A percentile compares a stretch with the other conserved stretches of the same genome.
Evolutionary conservation across 2,113 vertebrate genomes (phyloP).

Genomic region (Nansenia antarctica): DNA sequence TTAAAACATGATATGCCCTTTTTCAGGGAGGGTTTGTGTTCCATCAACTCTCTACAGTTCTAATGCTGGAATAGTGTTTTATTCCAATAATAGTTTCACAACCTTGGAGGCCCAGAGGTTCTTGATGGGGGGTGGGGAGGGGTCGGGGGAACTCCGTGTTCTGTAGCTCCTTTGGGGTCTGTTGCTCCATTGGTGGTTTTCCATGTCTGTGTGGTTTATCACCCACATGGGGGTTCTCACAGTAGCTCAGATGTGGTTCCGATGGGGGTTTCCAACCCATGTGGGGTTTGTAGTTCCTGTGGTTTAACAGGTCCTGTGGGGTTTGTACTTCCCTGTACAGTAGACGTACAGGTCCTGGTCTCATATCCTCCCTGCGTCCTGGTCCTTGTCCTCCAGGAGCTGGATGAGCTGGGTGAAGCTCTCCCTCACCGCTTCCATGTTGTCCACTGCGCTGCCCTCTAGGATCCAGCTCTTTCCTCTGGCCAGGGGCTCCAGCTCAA

Average conservation of each 20-base stretch:
- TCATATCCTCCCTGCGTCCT: constrained; percentile 89
- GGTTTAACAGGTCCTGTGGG: not conserved
- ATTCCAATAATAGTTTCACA: not conserved
- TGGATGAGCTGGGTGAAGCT: constrained; percentile 90
- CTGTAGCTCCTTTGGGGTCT: not conserved
- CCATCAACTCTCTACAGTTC: not conserved
- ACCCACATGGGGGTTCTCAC: not conserved
- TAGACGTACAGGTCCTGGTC: not conserved
- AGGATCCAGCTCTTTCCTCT: constrained; percentile 96
- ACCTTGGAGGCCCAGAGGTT: not conserved
- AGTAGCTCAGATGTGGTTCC: not conserved
- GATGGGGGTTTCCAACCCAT: not conserved
- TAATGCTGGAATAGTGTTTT: not conserved
- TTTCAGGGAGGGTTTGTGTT: not conserved
- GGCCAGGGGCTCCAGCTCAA: constrained; percentile 96
- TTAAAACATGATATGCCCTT: not conserved
- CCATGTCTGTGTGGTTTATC: not conserved
- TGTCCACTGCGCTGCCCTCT: constrained; percentile 87
- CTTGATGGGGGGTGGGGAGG: too few species aligned
- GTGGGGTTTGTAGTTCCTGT: constrained; percentile 4
- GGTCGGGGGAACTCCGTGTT: not conserved
- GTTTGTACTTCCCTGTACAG: not conserved
- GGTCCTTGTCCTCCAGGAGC: constrained; percentile 92
- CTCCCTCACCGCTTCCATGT: constrained; percentile 89
- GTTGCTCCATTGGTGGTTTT: not conserved